Conservation (phyloP, 2,113 vertebrate species). For the Albula goreensis region DNA sequence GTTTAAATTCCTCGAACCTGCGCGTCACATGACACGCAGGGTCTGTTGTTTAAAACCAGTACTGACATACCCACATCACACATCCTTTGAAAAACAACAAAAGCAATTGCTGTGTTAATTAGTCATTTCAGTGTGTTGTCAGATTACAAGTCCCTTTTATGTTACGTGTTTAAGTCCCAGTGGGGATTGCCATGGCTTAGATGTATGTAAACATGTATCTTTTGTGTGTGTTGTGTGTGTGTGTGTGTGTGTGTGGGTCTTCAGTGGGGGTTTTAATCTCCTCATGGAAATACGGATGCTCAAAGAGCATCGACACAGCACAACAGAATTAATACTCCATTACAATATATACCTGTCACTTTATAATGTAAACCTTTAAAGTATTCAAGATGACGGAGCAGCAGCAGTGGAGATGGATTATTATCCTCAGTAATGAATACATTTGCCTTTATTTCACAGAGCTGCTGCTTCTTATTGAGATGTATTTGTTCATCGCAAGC, state of each 20-base stretch:
- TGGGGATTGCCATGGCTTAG: neutral
- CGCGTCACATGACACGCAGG: neutral
- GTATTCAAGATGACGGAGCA: neutral
- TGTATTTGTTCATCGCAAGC: slow-evolving; percentile 36
- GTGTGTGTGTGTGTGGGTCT: no score
- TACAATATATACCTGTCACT: neutral
- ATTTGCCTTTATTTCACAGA: slow-evolving; percentile 23
- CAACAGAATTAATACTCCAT: neutral
- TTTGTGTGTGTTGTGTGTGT: neutral
- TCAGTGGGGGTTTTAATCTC: neutral
- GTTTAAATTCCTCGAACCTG: neutral
- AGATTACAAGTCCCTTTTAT: no score
- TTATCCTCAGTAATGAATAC: neutral
- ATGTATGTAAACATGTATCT: neutral
- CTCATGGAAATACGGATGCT: neutral
- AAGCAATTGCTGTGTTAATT: neutral
- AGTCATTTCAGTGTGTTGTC: neutral
- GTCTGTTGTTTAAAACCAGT: neutral
- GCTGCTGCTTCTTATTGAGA: slow-evolving; percentile 36
- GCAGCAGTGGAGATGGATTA: neutral
- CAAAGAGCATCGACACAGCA: neutral
- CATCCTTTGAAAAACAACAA: neutral
- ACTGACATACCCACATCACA: neutral
- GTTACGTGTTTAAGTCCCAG: no score
- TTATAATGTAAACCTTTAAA: neutral